Evolutionary conservation across 2,113 vertebrate species (phyloP), one percentile per base, ranked within the genome.

Genomic region (Oxygymnocypris stewartii): DNA sequence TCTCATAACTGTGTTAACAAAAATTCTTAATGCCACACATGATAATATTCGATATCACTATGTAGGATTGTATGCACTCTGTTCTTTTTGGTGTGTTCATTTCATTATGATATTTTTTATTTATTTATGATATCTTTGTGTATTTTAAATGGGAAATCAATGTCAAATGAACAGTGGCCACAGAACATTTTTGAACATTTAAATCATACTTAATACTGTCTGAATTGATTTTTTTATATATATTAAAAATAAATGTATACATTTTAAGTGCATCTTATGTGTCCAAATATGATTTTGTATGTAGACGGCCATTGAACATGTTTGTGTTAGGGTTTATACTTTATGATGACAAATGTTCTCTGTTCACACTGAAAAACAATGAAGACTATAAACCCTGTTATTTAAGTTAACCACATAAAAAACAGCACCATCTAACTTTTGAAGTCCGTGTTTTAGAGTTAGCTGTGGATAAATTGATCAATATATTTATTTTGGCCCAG

Each of bases 401-500:
- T 75, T 75, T n/a, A 20, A 23, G 14, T 54, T 78, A 35, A 31
- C 47, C 13, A 35, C 28, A 54, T 35, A 51, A 78, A 54, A 23
- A 54, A 54, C 49, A 78, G 28, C 49, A 61, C 51, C 31, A 20
- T 40, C 25, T 61, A 9, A 40, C 31, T 42, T 80, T 1, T 79
- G 18, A 57, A 59, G 49, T 40, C 6, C 4, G 20, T 63, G 54
- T 80, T 37, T 57, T 42, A 37, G 78, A 37, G 78, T 54, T 78
- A 78, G 76, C 76, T 61, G 51, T 80, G 23, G 20, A 80, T 42
- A 80, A 63, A 63, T 61, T 6, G 9, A 80, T 80, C 54, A 25
- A 42, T 80, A 61, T 63, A 80, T 80, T 80, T 54, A 80, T 80
- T 63, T 40, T 40, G 11, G 54, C 10, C 54, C 35, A 42, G 78